These are phyloP conservation scores for Sceliomorpha sp. DNA, from an alignment of 2,888 invertebrate genomes.

Conservation along the genomic window DNA sequence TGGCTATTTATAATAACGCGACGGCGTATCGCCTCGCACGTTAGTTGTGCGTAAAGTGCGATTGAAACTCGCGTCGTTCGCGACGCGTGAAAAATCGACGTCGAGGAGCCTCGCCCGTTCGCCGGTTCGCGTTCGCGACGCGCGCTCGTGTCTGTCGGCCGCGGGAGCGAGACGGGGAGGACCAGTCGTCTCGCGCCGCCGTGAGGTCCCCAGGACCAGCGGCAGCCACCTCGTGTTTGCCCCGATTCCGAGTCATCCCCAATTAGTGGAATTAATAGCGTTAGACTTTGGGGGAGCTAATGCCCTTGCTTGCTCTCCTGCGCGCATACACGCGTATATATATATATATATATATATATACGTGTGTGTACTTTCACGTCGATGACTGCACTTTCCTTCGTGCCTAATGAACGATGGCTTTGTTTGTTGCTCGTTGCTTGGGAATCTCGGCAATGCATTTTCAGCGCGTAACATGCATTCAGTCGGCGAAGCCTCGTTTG, in stretches of 20 bases:
- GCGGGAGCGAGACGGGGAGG: slow-evolving; percentile 33
- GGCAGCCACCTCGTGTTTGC: slow-evolving; percentile 70
- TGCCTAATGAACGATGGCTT: slow-evolving; percentile 71
- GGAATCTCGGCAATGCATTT: slow-evolving; percentile 44
- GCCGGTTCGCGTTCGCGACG: too few relatives aligned
- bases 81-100: too few relatives aligned
- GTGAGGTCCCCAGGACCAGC: too few relatives aligned
- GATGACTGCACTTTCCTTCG: slow-evolving; percentile 73
- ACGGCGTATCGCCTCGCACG: slow-evolving; percentile 79
- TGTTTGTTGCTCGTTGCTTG: slow-evolving; percentile 50
- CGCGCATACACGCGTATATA: slow-evolving; percentile 51
- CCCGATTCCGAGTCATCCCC: slow-evolving; percentile 75
- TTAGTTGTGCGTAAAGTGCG: slow-evolving; percentile 75
- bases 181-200: too few relatives aligned
- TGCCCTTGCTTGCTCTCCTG: slow-evolving; percentile 60
- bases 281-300: slow-evolving; percentile 74
- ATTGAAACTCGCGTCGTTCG: slow-evolving; percentile 62
- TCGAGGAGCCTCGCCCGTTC: too few relatives aligned
- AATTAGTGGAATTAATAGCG: slow-evolving; percentile 79
- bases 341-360: too few relatives aligned
- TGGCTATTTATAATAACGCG: slow-evolving; percentile 80
- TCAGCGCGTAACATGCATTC: slow-evolving; percentile 40
- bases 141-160: too few relatives aligned
- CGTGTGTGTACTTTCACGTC: slow-evolving; percentile 67
- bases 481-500: slow-evolving; percentile 30